Percentiles rank a stretch among this genome's conserved stretches.
These are phyloP conservation scores for Scaptomyza pallida DNA, from an alignment of 1,140 invertebrate species.

Conservation along the genomic window DNA sequence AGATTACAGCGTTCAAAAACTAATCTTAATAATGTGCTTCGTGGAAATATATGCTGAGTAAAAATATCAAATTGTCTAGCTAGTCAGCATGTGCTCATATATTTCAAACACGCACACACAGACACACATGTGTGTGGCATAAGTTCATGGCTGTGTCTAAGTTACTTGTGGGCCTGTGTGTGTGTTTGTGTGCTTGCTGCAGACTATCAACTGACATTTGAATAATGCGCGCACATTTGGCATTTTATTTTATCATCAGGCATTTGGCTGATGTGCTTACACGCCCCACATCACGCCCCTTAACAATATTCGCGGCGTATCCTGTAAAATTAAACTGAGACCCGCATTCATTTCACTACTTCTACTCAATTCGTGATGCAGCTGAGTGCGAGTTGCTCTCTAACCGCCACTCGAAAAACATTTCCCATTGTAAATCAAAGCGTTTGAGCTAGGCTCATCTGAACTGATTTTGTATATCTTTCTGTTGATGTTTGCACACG, in stretches of 20 bases:
- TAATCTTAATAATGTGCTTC: neutral
- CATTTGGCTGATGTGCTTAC: slow-evolving; percentile 73
- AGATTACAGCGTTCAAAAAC: neutral
- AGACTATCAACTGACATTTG: slow-evolving; percentile 75
- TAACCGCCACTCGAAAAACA: slow-evolving; percentile 66
- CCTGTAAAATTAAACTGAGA: slow-evolving; percentile 72
- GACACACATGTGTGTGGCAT: neutral
- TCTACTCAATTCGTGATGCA: slow-evolving; percentile 62
- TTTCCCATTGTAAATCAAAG: slow-evolving; percentile 64
- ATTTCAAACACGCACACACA: neutral
- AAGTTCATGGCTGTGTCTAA: slow-evolving; percentile 6
- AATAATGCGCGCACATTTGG: slow-evolving; percentile 79
- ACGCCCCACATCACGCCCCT: slow-evolving; percentile 6
- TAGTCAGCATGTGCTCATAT: slow-evolving; percentile 2
- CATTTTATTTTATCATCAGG: slow-evolving; percentile 80
- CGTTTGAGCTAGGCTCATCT: slow-evolving; percentile 54
- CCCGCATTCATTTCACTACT: slow-evolving; percentile 61
- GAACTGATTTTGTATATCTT: slow-evolving; percentile 18
- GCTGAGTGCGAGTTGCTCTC: slow-evolving; percentile 37
- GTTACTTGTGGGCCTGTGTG: slow-evolving; percentile 9
- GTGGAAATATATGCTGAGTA: neutral
- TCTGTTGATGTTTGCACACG: slow-evolving; percentile 14
- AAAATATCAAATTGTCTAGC: slow-evolving; percentile 1
- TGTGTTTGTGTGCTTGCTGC: slow-evolving; percentile 6
- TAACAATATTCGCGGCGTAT: slow-evolving; percentile 39